Base-by-base conservation (phyloP, 1,140 invertebrate species). In the Scaptomyza montana region DNA sequence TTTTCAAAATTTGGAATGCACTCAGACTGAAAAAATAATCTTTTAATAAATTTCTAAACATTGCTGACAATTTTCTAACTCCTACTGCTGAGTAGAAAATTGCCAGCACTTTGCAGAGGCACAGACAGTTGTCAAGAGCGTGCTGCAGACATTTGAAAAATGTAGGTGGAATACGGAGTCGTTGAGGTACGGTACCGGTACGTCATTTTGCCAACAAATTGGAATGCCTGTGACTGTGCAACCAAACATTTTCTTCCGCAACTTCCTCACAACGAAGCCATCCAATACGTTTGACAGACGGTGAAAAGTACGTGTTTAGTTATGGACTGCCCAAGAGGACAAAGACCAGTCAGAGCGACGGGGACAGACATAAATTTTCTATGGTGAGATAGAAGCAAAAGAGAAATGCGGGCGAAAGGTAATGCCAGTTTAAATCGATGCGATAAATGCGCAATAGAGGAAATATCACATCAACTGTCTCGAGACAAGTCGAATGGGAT, bases 381-480 rank as follows among this genome's bases (percentile, higher is more conserved):
- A 3, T 30, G 7, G 5, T 7, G 30, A 30, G 30, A 30, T 19
- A 9, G 59, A 63, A 25, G 21, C 21, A 25, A 25, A 1, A 25
- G 21, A 25, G 21, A 25, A 25, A 25, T 30, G 21, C 41, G 21
- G 43, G 56, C 41, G 7, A 59, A 51, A 59, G 69, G 69, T 66
- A 66, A 49, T 47, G 67, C 49, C 60, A 55, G 21, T 78, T 78
- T 61, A 82, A 84, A 78, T 79, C 75, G 68, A 51, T 72, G 71
- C 68, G 80, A 86, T 81, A 80, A 87, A 73, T 75, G 64, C 78
- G 78, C 81, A 72, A 81, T 87, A 78, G 78, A 56, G 67, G 71
- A 86, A 87, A 86, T 86, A 87, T 87, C 82, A 78, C 66, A 75
- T 78, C 56, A 81, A 81, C 82, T 81, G 70, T 62, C 41, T 45